Base-by-base conservation (phyloP, 2,888 invertebrate genomes). In the Bhutanitis thaidina region DNA sequence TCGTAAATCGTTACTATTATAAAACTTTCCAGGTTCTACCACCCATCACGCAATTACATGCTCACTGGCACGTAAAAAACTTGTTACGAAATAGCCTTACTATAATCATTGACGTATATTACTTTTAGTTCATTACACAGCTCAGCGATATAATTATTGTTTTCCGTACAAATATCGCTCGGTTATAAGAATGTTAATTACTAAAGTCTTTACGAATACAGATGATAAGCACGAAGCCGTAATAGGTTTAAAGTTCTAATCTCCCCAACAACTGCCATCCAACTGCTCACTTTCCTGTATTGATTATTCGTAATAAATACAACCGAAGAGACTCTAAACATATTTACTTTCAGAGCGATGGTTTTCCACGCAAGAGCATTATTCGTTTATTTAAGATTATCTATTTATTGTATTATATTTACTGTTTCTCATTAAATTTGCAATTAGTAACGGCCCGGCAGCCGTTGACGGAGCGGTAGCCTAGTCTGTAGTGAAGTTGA, bases 161-260 rank as follows among this genome's bases (percentile, higher is more conserved):
- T 27, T 25, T 16, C 43, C 9, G 63, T 69, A 71, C 69, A 50
- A 39, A 39, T 50, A 36, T 27, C 30, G 41, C 48, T 29, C 64
- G 60, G 59, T 61, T 64, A 67, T 71, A 71, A 77, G 82, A 85
- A 86, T 85, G 85, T 83, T 86, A 84, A 85, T 85, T 79, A 74
- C 79, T 53, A 61, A 77, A 74, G 73, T 73, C 71, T 71, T 82
- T 79, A 77, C 52, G 49, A 55, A 58, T 59, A 57, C 41, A 50
- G 54, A 61, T 49, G 60, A 57, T 53, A 50, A 50, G 15, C 39
- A 9, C 4, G 4, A 8, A 29, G 25, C 13, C 41, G 15, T 50
- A 43, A 46, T 52, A 41, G 41, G 20, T 35, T 50, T 13, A 40
- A 30, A 40, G 30, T 35, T 36, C 30, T 52, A 41, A 45, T 46